Conservation (phyloP, 1,140 invertebrate species). For the Homarus americanus region DNA sequence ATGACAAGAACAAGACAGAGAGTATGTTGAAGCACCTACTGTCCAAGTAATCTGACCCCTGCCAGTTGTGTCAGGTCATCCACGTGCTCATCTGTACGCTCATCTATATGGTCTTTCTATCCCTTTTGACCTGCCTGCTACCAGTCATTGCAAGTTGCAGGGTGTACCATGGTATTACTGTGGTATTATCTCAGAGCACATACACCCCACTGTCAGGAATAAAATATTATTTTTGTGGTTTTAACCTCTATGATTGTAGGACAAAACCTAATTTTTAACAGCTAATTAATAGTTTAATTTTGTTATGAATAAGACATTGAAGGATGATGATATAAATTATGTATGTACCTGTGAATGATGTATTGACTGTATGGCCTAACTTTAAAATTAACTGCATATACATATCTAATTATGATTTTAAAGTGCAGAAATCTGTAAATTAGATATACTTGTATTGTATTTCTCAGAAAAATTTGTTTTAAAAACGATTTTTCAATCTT, state of each 20-base stretch:
- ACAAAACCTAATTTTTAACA: background rate
- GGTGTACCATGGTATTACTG: conserved; percentile 37
- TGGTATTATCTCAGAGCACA: conserved; percentile 34
- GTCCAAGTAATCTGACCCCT: conserved; percentile 55
- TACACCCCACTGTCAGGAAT: conserved; percentile 21
- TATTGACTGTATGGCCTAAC: background rate
- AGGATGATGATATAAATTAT: too few relatives aligned
- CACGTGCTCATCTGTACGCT: conserved; percentile 44
- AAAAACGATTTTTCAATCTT: too few relatives aligned
- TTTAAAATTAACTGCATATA: background rate
- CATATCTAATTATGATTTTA: background rate
- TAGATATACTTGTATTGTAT: too few relatives aligned
- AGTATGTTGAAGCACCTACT: conserved; percentile 68
- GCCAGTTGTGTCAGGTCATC: conserved; percentile 5
- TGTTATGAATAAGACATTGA: too few relatives aligned
- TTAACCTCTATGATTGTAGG: background rate
- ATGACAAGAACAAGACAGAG: conserved; percentile 55
- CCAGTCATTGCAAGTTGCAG: conserved; percentile 63
- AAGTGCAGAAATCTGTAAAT: too few relatives aligned
- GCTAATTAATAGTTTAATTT: too few relatives aligned
- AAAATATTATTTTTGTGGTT: background rate
- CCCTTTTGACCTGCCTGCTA: conserved; percentile 53
- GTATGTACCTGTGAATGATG: too few relatives aligned
- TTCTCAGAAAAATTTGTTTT: background rate
- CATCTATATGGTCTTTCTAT: conserved; percentile 35